A percentile compares a stretch with the other conserved stretches of the same genome.
Conservation (phyloP, 1,140 invertebrate genomes). For the Asobara japonica region DNA sequence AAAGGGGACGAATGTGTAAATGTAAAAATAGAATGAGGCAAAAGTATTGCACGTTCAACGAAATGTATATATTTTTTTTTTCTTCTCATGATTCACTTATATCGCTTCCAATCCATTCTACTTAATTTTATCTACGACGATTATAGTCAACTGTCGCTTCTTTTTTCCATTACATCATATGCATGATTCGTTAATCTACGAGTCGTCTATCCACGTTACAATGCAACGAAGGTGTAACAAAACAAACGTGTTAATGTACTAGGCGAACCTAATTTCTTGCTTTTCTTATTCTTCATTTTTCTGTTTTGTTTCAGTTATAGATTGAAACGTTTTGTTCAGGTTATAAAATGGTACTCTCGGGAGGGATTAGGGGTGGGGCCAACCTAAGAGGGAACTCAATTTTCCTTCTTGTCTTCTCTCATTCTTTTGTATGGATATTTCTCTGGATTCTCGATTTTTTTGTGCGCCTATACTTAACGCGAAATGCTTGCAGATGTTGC, state of each 20-base stretch:
- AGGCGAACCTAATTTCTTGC: background rate
- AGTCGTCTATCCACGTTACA: background rate
- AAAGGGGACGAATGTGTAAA: background rate
- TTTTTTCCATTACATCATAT: background rate
- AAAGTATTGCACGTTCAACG: background rate
- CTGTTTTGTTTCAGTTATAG: background rate
- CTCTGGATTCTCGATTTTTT: background rate
- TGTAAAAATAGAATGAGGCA: background rate
- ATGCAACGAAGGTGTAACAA: background rate
- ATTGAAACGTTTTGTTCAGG: conserved; percentile 6
- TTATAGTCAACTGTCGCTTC: conserved; percentile 2
- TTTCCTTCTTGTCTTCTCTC: background rate
- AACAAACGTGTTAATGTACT: background rate
- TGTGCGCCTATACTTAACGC: background rate
- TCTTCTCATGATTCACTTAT: background rate
- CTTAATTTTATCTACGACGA: background rate
- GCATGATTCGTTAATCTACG: conserved; percentile 5
- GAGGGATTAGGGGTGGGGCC: background rate
- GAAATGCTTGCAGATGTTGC: background rate
- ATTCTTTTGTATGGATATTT: background rate
- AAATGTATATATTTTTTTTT: background rate
- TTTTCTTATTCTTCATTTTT: background rate
- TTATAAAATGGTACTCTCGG: background rate
- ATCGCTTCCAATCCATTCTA: conserved; percentile 2
- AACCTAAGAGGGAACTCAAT: background rate